Conservation (phyloP, 2,797 vertebrate species). For the Thalassophryne amazonica region DNA sequence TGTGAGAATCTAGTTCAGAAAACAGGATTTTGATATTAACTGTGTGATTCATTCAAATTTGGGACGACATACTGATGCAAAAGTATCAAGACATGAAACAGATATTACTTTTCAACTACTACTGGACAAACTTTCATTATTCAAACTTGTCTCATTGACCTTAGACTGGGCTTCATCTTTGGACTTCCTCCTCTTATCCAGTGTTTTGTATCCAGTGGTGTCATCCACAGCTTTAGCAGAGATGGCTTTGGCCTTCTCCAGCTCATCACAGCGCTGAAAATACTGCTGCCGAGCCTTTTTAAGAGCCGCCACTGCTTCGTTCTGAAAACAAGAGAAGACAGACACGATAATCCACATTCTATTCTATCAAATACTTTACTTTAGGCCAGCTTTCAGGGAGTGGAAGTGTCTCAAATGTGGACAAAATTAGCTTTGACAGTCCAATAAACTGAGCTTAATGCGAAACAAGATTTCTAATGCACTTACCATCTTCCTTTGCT, state of each 20-base stretch:
- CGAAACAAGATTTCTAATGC: background rate
- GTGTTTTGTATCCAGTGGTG: conserved; percentile 78
- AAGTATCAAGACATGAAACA: no score
- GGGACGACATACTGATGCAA: no score
- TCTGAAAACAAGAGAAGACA: conserved; percentile 73
- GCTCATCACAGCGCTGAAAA: conserved; percentile 85
- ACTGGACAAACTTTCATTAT: no score
- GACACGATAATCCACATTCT: no score
- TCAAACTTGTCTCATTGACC: no score
- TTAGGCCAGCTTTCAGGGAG: background rate
- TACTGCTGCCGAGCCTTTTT: conserved; percentile 88
- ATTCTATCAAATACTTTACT: background rate
- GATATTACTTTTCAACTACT: no score
- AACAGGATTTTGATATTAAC: no score
- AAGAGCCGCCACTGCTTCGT: conserved; percentile 78
- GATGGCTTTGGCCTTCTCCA: conserved; percentile 80
- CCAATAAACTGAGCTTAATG: background rate
- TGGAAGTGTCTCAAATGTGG: background rate
- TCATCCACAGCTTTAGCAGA: conserved; percentile 81
- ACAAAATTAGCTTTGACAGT: conserved; percentile 6
- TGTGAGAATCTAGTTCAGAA: no score
- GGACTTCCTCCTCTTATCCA: conserved; percentile 88
- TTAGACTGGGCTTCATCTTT: conserved; percentile 87
- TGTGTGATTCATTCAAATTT: no score
- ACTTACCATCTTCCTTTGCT: conserved; percentile 89